Evolutionary conservation across 2,888 invertebrate genomes (phyloP).

Genomic region (Macrostomum cliftonense): DNA sequence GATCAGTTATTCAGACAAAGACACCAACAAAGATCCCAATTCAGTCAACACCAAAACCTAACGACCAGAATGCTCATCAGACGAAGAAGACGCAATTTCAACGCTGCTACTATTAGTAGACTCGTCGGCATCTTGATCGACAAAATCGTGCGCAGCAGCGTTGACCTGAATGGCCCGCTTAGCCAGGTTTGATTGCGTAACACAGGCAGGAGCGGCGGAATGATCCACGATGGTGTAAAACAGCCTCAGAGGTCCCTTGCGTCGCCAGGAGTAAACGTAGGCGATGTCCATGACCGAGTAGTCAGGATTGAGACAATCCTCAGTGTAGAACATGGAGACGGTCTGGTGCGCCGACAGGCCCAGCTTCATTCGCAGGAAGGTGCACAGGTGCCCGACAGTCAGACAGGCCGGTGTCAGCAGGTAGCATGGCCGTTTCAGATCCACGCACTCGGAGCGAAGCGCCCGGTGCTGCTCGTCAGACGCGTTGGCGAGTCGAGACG

Average conservation of each 20-base stretch:
- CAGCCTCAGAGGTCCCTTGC: background rate
- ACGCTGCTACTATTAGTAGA: too few relatives aligned
- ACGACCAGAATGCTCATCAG: too few relatives aligned
- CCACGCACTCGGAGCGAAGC: background rate
- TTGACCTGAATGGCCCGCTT: too few relatives aligned
- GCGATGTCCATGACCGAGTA: conserved; percentile 1
- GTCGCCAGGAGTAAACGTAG: conserved; percentile 2
- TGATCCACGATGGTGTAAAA: background rate
- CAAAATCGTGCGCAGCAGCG: too few relatives aligned
- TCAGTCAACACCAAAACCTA: too few relatives aligned
- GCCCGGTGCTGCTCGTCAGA: background rate
- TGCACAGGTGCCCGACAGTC: conserved; percentile 63
- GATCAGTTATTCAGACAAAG: too few relatives aligned
- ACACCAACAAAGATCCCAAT: too few relatives aligned
- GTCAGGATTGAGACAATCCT: conserved; percentile 41
- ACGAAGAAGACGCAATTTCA: too few relatives aligned
- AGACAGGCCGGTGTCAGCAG: conserved; percentile 77
- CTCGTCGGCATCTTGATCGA: too few relatives aligned
- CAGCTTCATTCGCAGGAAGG: conserved; percentile 46
- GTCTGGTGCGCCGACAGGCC: conserved; percentile 19
- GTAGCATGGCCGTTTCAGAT: conserved; percentile 38
- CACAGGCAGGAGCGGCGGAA: too few relatives aligned
- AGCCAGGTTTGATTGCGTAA: too few relatives aligned
- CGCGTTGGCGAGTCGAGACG: background rate
- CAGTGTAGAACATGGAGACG: conserved; percentile 64